Evolutionary conservation across 2,797 vertebrate genomes (phyloP).

Genomic region (Crenuchus spilurus): DNA sequence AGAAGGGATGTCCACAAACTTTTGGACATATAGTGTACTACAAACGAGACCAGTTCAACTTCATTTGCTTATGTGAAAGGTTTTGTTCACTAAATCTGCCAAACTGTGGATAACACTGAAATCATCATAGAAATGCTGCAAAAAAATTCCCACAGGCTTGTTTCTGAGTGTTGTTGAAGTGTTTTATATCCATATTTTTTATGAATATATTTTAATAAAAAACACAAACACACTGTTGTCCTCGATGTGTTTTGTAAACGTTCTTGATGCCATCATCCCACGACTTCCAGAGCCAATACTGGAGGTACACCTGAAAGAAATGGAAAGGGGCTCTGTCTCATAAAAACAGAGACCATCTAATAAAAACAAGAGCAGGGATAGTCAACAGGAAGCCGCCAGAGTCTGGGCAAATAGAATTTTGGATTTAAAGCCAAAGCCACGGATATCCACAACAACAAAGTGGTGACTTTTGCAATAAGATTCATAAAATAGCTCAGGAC

Average conservation of each 20-base stretch:
- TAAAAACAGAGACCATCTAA: background rate
- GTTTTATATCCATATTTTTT: slow-evolving; percentile 94
- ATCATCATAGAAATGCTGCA: slow-evolving; percentile 32
- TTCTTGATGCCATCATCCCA: background rate
- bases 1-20: too few relatives aligned
- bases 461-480: background rate
- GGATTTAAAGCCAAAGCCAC: background rate
- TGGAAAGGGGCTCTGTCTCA: background rate
- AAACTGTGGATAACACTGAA: slow-evolving; percentile 52
- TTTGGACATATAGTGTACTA: too few relatives aligned
- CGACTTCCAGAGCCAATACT: background rate
- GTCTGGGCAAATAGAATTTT: slow-evolving; percentile 1
- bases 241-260: slow-evolving; percentile 1
- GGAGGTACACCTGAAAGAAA: background rate
- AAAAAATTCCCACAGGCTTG: slow-evolving; percentile 37
- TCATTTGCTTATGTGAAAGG: slow-evolving; percentile 48
- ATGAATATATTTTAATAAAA: slow-evolving; percentile 88
- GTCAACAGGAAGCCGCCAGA: background rate
- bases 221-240: slow-evolving; percentile 37
- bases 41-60: slow-evolving; percentile 20
- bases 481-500: background rate
- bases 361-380: background rate
- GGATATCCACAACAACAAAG: background rate
- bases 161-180: slow-evolving; percentile 62
- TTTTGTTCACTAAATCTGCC: slow-evolving; percentile 42